A percentile compares a stretch with the other conserved stretches of the same genome.
Evolutionary conservation across 2,797 vertebrate species (phyloP).

Genomic region (Threskiornis aethiopicus): DNA sequence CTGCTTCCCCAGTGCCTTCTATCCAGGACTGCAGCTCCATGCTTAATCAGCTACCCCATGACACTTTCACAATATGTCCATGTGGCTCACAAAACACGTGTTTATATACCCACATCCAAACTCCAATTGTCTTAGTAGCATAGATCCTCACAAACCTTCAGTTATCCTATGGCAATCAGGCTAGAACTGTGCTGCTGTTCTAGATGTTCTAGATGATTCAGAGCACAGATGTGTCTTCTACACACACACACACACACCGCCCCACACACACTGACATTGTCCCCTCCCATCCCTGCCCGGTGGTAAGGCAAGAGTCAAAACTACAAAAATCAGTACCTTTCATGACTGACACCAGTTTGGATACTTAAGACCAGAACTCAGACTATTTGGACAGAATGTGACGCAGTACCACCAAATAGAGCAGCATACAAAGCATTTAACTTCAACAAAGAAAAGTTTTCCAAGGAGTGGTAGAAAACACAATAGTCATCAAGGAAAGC

Average conservation of each 20-base stretch:
- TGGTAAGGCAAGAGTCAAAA: neutral
- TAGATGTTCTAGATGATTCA: too few species aligned
- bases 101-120: neutral
- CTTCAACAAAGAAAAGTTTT: neutral
- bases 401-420: neutral
- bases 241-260: neutral
- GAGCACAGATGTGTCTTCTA: neutral
- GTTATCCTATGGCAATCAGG: too few species aligned
- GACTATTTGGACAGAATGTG: accelerated
- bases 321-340: neutral
- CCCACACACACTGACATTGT: neutral
- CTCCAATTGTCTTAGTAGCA: too few species aligned
- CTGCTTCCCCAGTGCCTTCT: neutral
- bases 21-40: neutral
- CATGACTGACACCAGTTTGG: neutral
- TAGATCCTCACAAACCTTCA: neutral
- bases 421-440: neutral
- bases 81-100: accelerated
- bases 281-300: accelerated
- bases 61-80: accelerated
- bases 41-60: accelerated
- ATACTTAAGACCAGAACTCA: neutral
- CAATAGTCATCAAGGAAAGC: neutral
- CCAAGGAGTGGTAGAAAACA: neutral
- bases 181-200: neutral